Base-by-base conservation (phyloP, 2,797 vertebrate genomes). In the Staurois parvus region DNA sequence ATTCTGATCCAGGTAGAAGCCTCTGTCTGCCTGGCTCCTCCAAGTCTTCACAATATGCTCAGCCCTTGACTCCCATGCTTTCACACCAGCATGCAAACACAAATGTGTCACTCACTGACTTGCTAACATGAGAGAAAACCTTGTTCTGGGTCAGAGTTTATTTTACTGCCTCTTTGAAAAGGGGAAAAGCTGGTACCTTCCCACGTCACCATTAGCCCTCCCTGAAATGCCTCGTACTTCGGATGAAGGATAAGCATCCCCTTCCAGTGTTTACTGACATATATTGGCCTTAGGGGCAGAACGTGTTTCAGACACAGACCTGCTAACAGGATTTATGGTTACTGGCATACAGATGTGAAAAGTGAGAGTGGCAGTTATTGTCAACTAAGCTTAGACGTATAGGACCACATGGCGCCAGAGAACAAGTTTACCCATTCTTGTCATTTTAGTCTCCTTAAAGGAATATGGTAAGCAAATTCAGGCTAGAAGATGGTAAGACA, bases 81-180 rank as follows among this genome's bases (percentile, higher is more conserved):
- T 67, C 64, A 67, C 76, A 79, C 68, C 76, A 85, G 69, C 56
- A 11, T 67, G 76, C 67, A 64, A 73, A 79, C 69, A 64, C 67
- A 78, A 79, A 70, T 29, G 21, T 85, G 37, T 79, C 69, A 73
- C 29, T 79, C 62, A 67, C 34, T 29, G 75, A 78, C 75, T 84
- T 79, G 76, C 69, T 79, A 74, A 85, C 76, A 79, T 85, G 69
- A 85, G 76, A 79, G 83, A 72, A 85, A 79, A 79, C 83, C 79
- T 79, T 85, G 83, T 85, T 79, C 76, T 79, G 69, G 59, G 56
- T 45, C 37, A 52, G 37, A 73, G 76, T 79, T 85, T 85, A 85
- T 74, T 79, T 79, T 79, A 72, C 56, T 68, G 83, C n/a, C 76
- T 74, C 24, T 79, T 32, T 78, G 75, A 68, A 84, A 76, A 45